phyloP scores from a whole-genome alignment of 2,113 vertebrate species.

The Grus americana region DNA sequence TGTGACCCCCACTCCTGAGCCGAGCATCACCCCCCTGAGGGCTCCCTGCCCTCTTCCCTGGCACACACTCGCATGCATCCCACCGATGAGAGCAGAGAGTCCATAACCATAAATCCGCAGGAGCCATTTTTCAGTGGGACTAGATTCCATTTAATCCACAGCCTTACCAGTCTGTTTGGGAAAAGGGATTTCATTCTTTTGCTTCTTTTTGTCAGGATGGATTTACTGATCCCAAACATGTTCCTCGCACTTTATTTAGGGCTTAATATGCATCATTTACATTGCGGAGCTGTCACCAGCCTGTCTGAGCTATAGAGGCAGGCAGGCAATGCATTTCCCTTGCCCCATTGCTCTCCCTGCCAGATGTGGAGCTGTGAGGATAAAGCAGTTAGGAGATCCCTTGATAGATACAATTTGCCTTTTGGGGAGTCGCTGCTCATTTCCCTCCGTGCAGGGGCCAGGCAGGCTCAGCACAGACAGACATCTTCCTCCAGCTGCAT shows the following conservation, averaged over 20 bases:
- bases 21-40: accelerated
- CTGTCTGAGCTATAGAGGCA: neutral
- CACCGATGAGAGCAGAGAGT: neutral
- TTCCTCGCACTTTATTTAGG: constrained; percentile 56
- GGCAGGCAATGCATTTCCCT: neutral
- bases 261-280: constrained; percentile 40
- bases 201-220: constrained; percentile 46
- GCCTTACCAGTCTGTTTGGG: constrained; percentile 3
- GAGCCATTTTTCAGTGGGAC: neutral
- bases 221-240: constrained; percentile 56
- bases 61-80: neutral
- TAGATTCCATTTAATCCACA: neutral
- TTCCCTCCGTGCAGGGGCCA: neutral
- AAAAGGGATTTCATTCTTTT: constrained; percentile 42
- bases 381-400: neutral
- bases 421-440: neutral
- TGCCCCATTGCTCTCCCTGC: constrained; percentile 5
- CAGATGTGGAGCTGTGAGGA: constrained; percentile 41
- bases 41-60: neutral
- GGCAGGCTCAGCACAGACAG: neutral
- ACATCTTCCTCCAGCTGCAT: neutral
- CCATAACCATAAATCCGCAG: neutral
- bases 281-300: constrained; percentile 51
- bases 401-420: neutral
- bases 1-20: neutral